phyloP scores from a whole-genome alignment of 2,113 vertebrate genomes.

The Stomatorhinus ivindoensis region DNA sequence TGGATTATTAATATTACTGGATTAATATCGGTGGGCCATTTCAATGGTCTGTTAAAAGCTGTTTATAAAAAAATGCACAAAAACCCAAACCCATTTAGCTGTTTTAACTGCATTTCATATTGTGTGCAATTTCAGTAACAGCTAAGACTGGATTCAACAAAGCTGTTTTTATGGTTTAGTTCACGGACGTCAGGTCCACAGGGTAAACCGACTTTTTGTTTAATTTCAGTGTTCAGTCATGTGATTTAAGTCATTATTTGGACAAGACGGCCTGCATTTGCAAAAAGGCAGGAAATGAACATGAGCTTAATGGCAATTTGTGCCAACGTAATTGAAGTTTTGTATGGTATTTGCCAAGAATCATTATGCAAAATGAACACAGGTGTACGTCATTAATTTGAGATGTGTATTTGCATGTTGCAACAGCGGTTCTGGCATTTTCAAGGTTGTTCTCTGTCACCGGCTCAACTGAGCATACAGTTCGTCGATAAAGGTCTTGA shows the following conservation, averaged over 20 bases:
- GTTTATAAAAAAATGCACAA: background rate
- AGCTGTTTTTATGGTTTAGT: background rate
- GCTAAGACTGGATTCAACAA: background rate
- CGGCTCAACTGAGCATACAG: background rate
- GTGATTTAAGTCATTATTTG: slow-evolving; percentile 6
- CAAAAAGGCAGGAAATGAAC: background rate
- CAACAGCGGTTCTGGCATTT: background rate
- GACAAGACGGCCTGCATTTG: background rate
- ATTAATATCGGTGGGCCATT: background rate
- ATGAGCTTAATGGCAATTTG: background rate
- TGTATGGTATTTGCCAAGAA: background rate
- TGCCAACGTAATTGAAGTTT: background rate
- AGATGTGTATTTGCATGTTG: background rate
- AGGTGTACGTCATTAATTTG: background rate
- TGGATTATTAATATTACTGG: background rate
- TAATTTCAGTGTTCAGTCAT: slow-evolving; percentile 1
- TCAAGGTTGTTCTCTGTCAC: background rate
- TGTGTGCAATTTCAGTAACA: background rate
- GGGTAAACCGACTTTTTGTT: background rate
- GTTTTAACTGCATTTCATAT: background rate
- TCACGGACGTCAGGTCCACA: background rate
- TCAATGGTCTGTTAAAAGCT: background rate
- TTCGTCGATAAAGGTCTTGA: background rate
- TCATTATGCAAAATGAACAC: background rate
- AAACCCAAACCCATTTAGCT: background rate